These are phyloP conservation scores for Osmoderma eremita DNA, from an alignment of 2,888 invertebrate species.

Conservation along the genomic window DNA sequence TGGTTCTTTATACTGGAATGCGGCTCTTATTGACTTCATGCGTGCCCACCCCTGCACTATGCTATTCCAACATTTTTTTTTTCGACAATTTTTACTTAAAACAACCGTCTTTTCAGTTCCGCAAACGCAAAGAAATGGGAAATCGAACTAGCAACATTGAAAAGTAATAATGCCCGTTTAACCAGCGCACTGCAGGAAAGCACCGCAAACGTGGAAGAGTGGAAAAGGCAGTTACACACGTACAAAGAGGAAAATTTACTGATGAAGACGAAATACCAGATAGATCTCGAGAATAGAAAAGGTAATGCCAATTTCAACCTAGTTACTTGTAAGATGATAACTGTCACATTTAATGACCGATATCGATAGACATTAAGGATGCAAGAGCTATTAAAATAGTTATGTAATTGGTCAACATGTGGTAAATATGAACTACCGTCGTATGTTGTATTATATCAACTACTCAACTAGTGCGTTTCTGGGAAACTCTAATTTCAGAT, in stretches of 20 bases:
- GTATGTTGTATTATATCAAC: neutral
- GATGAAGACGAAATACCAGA: constrained; percentile 78
- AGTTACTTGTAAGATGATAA: no score
- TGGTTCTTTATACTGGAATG: no score
- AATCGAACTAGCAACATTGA: constrained; percentile 93
- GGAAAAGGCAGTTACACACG: constrained; percentile 95
- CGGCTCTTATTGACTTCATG: no score
- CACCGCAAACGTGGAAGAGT: constrained; percentile 97
- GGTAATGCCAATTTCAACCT: constrained; percentile 58
- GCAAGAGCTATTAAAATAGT: constrained; percentile 6
- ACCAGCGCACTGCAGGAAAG: constrained; percentile 95
- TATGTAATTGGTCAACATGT: constrained; percentile 25
- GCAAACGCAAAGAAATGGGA: constrained; percentile 99
- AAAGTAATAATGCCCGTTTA: constrained; percentile 94
- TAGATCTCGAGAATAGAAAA: constrained; percentile 76
- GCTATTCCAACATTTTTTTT: no score
- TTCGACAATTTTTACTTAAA: no score
- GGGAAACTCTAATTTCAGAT: neutral
- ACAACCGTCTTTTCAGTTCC: constrained; percentile 72
- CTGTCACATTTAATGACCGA: no score
- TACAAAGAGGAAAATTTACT: constrained; percentile 91
- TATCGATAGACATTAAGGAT: neutral
- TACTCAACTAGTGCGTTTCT: neutral
- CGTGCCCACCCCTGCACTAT: no score
- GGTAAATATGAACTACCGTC: neutral